Conservation (phyloP, 2,113 vertebrate genomes). For the Gobiocypris rarus region DNA sequence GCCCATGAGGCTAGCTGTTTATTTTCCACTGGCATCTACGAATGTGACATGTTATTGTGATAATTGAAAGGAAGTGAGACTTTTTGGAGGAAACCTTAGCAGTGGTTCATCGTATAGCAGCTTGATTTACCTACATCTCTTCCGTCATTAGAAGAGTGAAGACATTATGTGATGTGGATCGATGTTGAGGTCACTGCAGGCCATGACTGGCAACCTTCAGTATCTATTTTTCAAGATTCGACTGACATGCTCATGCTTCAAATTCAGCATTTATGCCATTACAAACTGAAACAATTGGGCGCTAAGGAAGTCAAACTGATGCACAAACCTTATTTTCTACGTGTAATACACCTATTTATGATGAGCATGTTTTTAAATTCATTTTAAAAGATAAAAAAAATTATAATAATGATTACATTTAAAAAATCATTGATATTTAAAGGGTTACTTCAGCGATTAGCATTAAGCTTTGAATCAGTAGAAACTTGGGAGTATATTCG, state of each 20-base stretch:
- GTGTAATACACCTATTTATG: not conserved
- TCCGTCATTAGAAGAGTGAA: slow-evolving; percentile 3
- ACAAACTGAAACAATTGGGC: not conserved
- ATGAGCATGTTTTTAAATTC: not conserved
- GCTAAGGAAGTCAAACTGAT: not conserved
- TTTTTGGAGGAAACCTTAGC: not conserved
- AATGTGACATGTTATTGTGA: slow-evolving; percentile 23
- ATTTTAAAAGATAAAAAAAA: not conserved
- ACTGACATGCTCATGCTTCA: not conserved
- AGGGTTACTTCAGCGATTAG: too few species aligned
- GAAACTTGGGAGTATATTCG: too few species aligned
- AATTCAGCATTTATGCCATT: not conserved
- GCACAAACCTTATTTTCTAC: not conserved
- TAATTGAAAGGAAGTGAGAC: slow-evolving; percentile 8
- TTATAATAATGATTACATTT: not conserved
- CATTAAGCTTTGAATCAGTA: too few species aligned
- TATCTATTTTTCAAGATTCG: slow-evolving; percentile 20
- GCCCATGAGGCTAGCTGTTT: slow-evolving; percentile 23
- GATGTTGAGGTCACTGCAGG: not conserved
- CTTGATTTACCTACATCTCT: not conserved
- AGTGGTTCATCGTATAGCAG: not conserved
- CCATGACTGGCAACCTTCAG: not conserved
- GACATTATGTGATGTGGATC: not conserved
- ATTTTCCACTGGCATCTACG: not conserved
- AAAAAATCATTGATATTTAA: not conserved